A percentile compares a stretch with the other conserved stretches of the same genome.
These are phyloP conservation scores for Mystacornis crossleyi DNA, from an alignment of 2,113 vertebrate species.

Conservation along the genomic window DNA sequence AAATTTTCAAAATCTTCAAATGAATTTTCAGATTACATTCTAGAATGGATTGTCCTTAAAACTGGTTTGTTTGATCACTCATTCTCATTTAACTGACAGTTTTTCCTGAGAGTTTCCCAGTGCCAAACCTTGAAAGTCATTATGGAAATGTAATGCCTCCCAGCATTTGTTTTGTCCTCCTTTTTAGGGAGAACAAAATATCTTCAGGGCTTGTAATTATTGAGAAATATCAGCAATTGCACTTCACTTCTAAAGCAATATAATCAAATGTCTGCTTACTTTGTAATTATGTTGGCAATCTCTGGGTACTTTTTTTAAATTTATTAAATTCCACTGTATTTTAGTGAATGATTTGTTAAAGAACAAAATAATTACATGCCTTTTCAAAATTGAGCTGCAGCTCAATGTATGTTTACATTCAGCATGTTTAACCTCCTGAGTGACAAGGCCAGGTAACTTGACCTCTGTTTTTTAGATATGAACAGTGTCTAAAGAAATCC, in stretches of 20 bases:
- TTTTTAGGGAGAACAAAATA: not conserved
- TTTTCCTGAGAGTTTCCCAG: not conserved
- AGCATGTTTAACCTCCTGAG: not conserved
- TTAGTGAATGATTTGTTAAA: conserved; percentile 17
- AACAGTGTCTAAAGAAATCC: not conserved
- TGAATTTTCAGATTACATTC: not conserved
- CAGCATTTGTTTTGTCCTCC: not conserved
- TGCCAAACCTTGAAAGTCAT: not conserved
- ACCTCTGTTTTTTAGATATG: not conserved
- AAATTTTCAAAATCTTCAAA: not conserved
- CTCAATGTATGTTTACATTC: fast-evolving
- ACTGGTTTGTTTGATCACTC: not conserved
- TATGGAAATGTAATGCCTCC: not conserved
- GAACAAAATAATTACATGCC: not conserved
- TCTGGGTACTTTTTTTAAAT: not conserved
- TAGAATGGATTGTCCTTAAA: not conserved
- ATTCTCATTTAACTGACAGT: not conserved
- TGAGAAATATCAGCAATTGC: not conserved
- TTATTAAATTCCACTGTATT: not conserved
- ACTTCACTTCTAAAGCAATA: not conserved
- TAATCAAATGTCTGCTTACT: not conserved
- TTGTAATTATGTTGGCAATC: not conserved
- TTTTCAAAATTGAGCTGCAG: not conserved
- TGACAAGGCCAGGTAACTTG: not conserved
- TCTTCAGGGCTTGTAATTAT: not conserved